These are phyloP conservation scores for Clarias batrachus DNA, from an alignment of 2,113 vertebrate genomes.

Conservation along the genomic window DNA sequence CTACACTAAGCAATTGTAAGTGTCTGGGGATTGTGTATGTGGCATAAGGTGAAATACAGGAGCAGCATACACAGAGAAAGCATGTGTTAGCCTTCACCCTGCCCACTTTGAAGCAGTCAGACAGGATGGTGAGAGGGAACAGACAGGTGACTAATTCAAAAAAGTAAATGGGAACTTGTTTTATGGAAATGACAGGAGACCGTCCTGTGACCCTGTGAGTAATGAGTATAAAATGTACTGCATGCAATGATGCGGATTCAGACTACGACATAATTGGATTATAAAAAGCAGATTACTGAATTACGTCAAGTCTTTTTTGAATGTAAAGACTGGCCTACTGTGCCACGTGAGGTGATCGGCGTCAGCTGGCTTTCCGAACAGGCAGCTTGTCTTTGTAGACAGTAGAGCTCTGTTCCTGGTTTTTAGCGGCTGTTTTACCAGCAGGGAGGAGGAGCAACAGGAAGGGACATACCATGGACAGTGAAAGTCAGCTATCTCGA, in stretches of 20 bases:
- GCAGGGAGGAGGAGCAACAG: constrained; percentile 23
- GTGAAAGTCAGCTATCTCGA: constrained; percentile 58
- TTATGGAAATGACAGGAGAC: neutral
- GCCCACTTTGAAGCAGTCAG: neutral
- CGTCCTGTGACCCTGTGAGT: neutral
- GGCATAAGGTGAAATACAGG: neutral
- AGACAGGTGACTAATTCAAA: neutral
- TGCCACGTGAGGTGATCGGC: neutral
- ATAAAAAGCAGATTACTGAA: neutral
- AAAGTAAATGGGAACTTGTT: neutral
- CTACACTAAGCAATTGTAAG: neutral
- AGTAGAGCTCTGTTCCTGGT: constrained; percentile 36
- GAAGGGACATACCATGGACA: constrained; percentile 48
- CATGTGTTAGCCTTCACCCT: neutral
- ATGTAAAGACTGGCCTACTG: neutral
- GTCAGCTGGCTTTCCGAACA: neutral
- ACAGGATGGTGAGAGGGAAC: neutral
- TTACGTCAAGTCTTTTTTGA: neutral
- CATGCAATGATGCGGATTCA: neutral
- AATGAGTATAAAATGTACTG: neutral
- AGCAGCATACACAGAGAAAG: too few relatives aligned
- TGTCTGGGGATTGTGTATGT: neutral
- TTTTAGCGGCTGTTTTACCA: constrained; percentile 53
- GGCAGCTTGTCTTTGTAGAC: neutral
- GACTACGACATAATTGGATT: neutral